Evolutionary conservation across 2,797 vertebrate genomes (phyloP), one percentile per base, ranked within the genome.

Genomic region (Cyprinella venusta): DNA sequence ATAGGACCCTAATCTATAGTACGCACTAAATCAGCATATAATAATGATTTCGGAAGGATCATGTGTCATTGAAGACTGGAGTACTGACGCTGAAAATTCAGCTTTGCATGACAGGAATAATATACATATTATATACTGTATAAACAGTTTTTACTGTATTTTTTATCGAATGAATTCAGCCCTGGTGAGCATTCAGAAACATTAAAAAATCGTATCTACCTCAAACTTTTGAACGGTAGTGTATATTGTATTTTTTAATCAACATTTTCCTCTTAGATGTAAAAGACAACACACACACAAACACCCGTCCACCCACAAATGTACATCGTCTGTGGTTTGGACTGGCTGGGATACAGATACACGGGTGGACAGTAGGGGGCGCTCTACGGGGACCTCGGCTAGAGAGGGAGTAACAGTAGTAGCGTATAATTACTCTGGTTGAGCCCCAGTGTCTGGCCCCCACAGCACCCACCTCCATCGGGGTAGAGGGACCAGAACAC

Each of bases 401-500:
- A 76, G 38, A 63, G 30, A 38, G 52, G 42, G 71, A 64, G 72
- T 78, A 83, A 77, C 64, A 78, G 81, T 78, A 85, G 54, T 84
- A 83, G 38, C 45, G 26, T 79, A 85, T 87, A 87, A 78, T 88
- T 87, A 86, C 81, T 88, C 63, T 86, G 84, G 52, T 59, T 81
- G 63, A 84, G 79, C 63, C 77, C 80, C 72, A 76, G 69, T 42
- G 70, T 65, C 50, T 86, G 81, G 61, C 81, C 80, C 78, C 77
- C 70, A 76, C 76, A 85, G 79, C 75, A 91, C 95, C 91, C 89
- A 97, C 97, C 98, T 90, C 97, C 98, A 0, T 99, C 98, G 26
- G 96, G 94, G 81, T 97, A 98, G 71, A 99, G 95, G 7, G 97
- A 97, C 98, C 98, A 99, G 95, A 97, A 99, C 87, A 99, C 96